A percentile compares a stretch with the other conserved stretches of the same genome.
These are phyloP conservation scores for Metalampra italica DNA, from an alignment of 2,888 invertebrate species.

Conservation along the genomic window DNA sequence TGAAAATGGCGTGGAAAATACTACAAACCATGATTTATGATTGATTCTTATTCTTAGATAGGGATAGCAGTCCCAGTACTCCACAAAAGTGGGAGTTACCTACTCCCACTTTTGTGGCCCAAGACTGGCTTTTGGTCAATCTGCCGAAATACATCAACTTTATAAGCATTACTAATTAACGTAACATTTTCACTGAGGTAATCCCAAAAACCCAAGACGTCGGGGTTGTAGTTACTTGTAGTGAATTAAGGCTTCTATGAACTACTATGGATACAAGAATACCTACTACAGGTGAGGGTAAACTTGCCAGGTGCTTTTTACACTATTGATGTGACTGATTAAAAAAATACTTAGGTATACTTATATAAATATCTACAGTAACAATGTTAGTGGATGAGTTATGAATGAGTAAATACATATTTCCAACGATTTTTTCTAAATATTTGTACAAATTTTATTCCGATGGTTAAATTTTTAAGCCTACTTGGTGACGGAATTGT, in stretches of 20 bases:
- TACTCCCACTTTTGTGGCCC: no score
- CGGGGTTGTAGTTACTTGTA: conserved; percentile 55
- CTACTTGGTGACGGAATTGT: background rate
- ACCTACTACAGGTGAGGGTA: conserved; percentile 60
- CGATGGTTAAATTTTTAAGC: background rate
- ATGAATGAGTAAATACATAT: conserved; percentile 35
- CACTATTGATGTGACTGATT: conserved; percentile 46
- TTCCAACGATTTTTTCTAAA: conserved; percentile 6
- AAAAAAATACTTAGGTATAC: background rate
- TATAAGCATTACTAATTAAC: no score
- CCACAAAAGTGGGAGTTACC: no score
- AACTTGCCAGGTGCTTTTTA: conserved; percentile 62
- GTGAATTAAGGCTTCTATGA: conserved; percentile 53
- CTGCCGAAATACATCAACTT: no score
- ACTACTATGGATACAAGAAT: conserved; percentile 38
- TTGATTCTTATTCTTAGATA: no score
- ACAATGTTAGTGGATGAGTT: conserved; percentile 69
- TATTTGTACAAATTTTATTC: conserved; percentile 4
- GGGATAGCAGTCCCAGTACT: no score
- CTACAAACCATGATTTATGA: no score
- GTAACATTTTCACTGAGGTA: conserved; percentile 47
- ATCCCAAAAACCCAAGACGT: conserved; percentile 43
- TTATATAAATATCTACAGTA: conserved; percentile 55
- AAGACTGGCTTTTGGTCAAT: no score
- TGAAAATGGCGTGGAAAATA: no score